Conservation (phyloP, 30 jellyfish, hydroid and myxozoan genomes). For the Nemopilema nomurai region DNA sequence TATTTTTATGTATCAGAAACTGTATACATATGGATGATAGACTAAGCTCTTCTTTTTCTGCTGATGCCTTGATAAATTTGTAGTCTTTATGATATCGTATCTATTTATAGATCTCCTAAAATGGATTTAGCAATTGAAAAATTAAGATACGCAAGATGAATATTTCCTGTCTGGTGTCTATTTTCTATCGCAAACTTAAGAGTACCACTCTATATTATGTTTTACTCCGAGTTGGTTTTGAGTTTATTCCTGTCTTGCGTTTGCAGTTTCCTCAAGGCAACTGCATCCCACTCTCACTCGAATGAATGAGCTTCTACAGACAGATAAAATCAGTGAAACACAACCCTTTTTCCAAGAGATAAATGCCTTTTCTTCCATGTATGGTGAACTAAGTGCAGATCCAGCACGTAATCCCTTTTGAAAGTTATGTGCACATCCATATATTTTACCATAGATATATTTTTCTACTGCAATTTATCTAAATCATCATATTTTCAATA, state of each 20-base stretch:
- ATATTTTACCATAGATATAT: too few species aligned
- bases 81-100: not conserved
- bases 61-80: not conserved
- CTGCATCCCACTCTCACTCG: too few species aligned
- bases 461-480: too few species aligned
- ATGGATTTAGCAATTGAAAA: not conserved
- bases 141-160: not conserved
- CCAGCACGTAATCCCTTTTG: too few species aligned
- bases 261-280: too few species aligned
- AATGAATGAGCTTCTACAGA: too few species aligned
- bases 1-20: not conserved
- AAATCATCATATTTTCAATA: too few species aligned
- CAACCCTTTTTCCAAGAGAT: too few species aligned
- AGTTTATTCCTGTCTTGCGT: not conserved
- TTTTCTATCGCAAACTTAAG: not conserved
- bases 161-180: not conserved
- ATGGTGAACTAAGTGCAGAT: too few species aligned
- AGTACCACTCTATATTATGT: not conserved
- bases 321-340: too few species aligned
- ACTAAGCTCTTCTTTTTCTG: not conserved
- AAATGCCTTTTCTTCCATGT: too few species aligned
- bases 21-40: not conserved
- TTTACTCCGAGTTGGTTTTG: not conserved
- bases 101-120: not conserved
- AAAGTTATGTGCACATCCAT: too few species aligned